These are phyloP conservation scores for Silvanus unidentatus DNA, from an alignment of 2,888 invertebrate species.

Conservation along the genomic window DNA sequence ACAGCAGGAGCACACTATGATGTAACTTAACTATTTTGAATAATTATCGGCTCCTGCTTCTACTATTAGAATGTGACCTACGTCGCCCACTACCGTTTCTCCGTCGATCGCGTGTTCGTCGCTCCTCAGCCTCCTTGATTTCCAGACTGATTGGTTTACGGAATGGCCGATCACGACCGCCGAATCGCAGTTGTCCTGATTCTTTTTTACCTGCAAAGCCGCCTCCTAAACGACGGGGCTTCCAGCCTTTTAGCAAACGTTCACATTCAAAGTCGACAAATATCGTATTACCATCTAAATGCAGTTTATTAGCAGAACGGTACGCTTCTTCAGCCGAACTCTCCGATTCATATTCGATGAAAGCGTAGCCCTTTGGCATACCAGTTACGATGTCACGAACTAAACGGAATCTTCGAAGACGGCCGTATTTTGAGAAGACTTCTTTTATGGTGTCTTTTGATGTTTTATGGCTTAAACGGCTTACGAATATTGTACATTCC, in stretches of 20 bases:
- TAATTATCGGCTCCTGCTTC: neutral
- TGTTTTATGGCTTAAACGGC: slow-evolving; percentile 62
- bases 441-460: slow-evolving; percentile 55
- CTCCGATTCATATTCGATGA: slow-evolving; percentile 69
- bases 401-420: slow-evolving; percentile 57
- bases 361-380: slow-evolving; percentile 77
- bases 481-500: slow-evolving; percentile 68
- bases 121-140: slow-evolving; percentile 31
- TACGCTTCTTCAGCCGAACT: slow-evolving; percentile 58
- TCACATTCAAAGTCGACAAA: slow-evolving; percentile 75
- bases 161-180: slow-evolving; percentile 73
- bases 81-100: slow-evolving; percentile 9
- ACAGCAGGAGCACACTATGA: no score
- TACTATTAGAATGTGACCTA: neutral
- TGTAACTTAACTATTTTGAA: no score
- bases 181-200: slow-evolving; percentile 83
- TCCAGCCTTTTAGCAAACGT: slow-evolving; percentile 69
- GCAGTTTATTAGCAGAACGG: slow-evolving; percentile 53
- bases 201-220: slow-evolving; percentile 83
- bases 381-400: slow-evolving; percentile 74
- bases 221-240: slow-evolving; percentile 78
- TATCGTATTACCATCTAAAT: slow-evolving; percentile 63
- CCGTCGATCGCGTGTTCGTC: slow-evolving; percentile 12
- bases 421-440: slow-evolving; percentile 60
- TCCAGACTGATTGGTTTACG: slow-evolving; percentile 54